These are phyloP conservation scores for Drosophila recens DNA, from an alignment of 2,888 invertebrate species.

Conservation along the genomic window DNA sequence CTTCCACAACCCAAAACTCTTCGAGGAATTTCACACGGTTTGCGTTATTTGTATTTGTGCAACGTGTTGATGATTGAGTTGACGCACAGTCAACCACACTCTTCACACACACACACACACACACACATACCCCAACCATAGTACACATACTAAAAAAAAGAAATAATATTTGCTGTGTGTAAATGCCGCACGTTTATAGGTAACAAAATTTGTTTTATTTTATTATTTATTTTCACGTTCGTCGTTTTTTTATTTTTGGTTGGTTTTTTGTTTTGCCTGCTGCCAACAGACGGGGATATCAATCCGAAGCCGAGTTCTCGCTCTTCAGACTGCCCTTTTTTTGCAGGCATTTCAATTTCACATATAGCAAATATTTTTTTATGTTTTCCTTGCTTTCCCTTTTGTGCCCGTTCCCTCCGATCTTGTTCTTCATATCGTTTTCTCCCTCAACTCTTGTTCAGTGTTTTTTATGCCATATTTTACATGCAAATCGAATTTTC, in stretches of 20 bases:
- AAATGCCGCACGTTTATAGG: conserved; percentile 73
- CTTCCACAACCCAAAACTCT: background rate
- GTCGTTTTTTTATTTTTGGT: conserved; percentile 46
- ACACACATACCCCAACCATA: conserved; percentile 9
- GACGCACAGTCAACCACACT: conserved; percentile 35
- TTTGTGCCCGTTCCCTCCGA: background rate
- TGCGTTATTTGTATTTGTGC: conserved; percentile 54
- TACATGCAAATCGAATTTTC: conserved; percentile 85
- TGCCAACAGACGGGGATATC: conserved; percentile 54
- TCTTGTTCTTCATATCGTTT: conserved; percentile 43
- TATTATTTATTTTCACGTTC: conserved; percentile 58
- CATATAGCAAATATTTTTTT: conserved; percentile 78
- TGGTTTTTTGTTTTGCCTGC: conserved; percentile 35
- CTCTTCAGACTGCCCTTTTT: conserved; percentile 71
- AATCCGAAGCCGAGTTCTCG: conserved; percentile 55
- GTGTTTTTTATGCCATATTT: conserved; percentile 76
- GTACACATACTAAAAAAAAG: conserved; percentile 20
- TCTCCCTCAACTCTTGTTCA: conserved; percentile 32
- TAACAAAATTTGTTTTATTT: conserved; percentile 72
- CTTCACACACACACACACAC: background rate
- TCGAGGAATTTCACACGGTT: conserved; percentile 35
- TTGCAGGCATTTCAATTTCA: conserved; percentile 77
- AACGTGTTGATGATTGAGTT: conserved; percentile 54
- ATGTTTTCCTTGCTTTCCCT: conserved; percentile 48
- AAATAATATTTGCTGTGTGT: conserved; percentile 69